These are phyloP conservation scores for Coenobita brevimanus DNA, from an alignment of 1,140 invertebrate species.

Conservation along the genomic window DNA sequence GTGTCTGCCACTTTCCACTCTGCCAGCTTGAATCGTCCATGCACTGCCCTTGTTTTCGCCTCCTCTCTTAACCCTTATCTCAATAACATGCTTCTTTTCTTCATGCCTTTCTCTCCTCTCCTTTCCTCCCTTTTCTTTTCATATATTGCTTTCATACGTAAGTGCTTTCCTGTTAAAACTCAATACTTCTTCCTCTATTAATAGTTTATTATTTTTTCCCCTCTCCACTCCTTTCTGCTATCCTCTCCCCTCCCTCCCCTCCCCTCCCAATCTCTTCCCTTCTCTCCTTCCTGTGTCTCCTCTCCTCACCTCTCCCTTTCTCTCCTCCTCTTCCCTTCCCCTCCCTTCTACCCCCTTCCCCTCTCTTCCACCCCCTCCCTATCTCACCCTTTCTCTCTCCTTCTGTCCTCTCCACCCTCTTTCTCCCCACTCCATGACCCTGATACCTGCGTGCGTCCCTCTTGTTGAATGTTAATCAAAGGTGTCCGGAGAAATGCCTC, in stretches of 20 bases:
- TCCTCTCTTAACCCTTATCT: too few relatives aligned
- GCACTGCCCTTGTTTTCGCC: too few relatives aligned
- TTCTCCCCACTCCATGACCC: background rate
- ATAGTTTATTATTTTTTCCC: too few relatives aligned
- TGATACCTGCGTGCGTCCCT: background rate
- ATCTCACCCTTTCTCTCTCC: background rate
- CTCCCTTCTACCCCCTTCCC: background rate
- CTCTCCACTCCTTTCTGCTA: too few relatives aligned
- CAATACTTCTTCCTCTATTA: too few relatives aligned
- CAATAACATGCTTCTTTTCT: background rate
- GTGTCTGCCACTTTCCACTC: too few relatives aligned
- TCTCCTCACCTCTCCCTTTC: background rate
- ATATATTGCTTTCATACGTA: too few relatives aligned
- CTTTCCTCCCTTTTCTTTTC: too few relatives aligned
- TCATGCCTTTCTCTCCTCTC: background rate
- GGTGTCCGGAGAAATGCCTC: conserved; percentile 19
- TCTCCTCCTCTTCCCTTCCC: background rate
- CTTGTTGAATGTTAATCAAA: conserved; percentile 3
- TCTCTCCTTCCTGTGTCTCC: background rate
- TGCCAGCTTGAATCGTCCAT: too few relatives aligned
- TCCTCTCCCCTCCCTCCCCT: too few relatives aligned
- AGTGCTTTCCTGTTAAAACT: too few relatives aligned
- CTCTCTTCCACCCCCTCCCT: background rate
- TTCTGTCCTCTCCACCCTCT: background rate
- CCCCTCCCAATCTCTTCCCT: too few relatives aligned